Evolutionary conservation across 1,140 invertebrate species (phyloP), one percentile per base, ranked within the genome.

Genomic region (Himalopsyche phryganea): DNA sequence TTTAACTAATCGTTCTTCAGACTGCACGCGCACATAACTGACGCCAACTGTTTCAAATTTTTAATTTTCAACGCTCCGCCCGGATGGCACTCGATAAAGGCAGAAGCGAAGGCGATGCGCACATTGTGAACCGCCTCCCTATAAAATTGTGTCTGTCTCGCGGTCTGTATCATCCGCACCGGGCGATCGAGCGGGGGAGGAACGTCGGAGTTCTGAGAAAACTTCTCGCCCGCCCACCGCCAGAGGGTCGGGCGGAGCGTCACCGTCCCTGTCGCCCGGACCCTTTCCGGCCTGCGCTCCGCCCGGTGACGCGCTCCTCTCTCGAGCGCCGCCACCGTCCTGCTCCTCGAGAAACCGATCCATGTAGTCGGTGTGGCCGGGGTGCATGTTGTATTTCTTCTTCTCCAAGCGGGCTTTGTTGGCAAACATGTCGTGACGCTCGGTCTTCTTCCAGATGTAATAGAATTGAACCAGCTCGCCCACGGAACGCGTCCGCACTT

Each of bases 361-460:
- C 90, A 92, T 91, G 68, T 91, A 91, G 73, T 92, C 90, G 19
- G 89, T 91, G 58, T 81, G 84, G 50, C 90, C 90, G 1, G 91
- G 91, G 79, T 93, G 89, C 46, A 94, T 71, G 7, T 86, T 84
- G 73, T 92, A 93, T 74, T 92, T 92, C 69, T 91, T 91, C 73
- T 93, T 93, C 68, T 92, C 90, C 52, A 92, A 74, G 56, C 90
- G 75, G 11, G 85, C 86, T 78, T 90, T 90, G 67, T 89, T 91
- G 2, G 89, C 89, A 79, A 92, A 94, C 56, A 82, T 87, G 77
- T 98, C 96, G 74, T 98, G 94, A 36, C 96, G 80, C 72, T 98
- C 95, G 44, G 96, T 98, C 78, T 98, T 98, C 75, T 98, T 98
- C 96, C 96, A 98, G 23, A 98, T 82, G 70, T 98, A 98, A 78